Percentiles rank a stretch among this genome's conserved stretches.
These are phyloP conservation scores for Hypothenemus hampei DNA, from an alignment of 1,140 invertebrate genomes.

Conservation along the genomic window DNA sequence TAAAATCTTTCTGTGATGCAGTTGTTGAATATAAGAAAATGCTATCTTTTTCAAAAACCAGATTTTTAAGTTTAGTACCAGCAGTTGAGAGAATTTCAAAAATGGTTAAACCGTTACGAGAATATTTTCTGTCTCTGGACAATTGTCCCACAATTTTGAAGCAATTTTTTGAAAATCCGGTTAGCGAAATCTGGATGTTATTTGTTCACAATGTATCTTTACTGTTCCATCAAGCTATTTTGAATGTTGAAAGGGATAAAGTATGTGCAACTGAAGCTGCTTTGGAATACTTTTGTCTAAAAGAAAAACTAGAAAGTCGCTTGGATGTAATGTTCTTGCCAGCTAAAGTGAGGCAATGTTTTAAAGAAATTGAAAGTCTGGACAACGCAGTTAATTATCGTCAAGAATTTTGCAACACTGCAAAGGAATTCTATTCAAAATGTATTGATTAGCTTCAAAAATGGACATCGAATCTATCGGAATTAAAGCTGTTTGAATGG, in stretches of 20 bases:
- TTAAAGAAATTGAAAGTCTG: neutral
- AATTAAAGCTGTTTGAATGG: neutral
- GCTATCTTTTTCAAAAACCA: slow-evolving; percentile 28
- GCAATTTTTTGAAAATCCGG: slow-evolving; percentile 18
- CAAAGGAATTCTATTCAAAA: neutral
- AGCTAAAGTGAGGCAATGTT: neutral
- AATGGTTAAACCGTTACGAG: slow-evolving; percentile 28
- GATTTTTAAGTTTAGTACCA: slow-evolving; percentile 34
- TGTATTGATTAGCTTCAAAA: neutral
- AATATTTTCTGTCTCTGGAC: slow-evolving; percentile 29
- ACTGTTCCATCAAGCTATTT: slow-evolving; percentile 16
- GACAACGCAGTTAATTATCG: neutral
- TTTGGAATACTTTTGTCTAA: neutral
- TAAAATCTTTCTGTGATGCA: slow-evolving; percentile 33
- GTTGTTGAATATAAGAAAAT: slow-evolving; percentile 28
- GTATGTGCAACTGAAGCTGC: slow-evolving; percentile 4
- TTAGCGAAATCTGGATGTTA: slow-evolving; percentile 16
- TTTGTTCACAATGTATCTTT: slow-evolving; percentile 22
- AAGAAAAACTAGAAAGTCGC: neutral
- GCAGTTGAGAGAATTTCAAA: slow-evolving; percentile 29
- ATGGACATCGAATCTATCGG: neutral
- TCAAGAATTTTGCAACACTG: neutral
- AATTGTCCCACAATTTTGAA: slow-evolving; percentile 21
- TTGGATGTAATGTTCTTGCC: neutral
- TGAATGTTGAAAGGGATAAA: slow-evolving; percentile 6